Percentiles rank a stretch among this genome's conserved stretches.
These are phyloP conservation scores for Toxotes jaculatrix DNA, from an alignment of 2,113 vertebrate genomes.

Conservation along the genomic window DNA sequence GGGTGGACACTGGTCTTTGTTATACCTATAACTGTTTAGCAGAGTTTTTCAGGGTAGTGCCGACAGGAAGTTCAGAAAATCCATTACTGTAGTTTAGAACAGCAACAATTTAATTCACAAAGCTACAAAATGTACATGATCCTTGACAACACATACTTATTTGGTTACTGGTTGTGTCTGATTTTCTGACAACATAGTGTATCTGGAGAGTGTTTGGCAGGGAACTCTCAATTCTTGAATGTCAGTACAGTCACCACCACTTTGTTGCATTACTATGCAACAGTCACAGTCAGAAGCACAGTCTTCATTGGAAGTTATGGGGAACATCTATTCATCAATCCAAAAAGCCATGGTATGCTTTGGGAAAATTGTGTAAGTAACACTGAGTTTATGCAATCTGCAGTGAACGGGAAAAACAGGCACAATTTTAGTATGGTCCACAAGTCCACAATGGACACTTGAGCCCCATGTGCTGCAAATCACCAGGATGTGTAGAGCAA, in stretches of 20 bases:
- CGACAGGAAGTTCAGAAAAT: not conserved
- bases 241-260: not conserved
- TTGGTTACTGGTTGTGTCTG: not conserved
- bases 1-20: conserved; percentile 9
- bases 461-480: conserved; percentile 40
- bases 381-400: not conserved
- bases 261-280: not conserved
- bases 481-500: conserved; percentile 35
- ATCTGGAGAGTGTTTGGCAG: not conserved
- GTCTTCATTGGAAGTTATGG: not conserved
- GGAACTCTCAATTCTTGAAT: not conserved
- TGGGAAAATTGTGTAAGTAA: not conserved
- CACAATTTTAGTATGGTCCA: not conserved
- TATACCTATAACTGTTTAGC: no score
- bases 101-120: not conserved
- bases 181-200: not conserved
- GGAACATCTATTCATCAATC: not conserved
- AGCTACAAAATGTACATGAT: not conserved
- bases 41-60: not conserved
- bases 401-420: not conserved
- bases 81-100: not conserved
- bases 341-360: not conserved
- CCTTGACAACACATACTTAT: not conserved
- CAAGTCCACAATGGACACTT: conserved; percentile 3
- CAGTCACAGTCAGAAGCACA: not conserved